These are phyloP conservation scores for Atherinomorus stipes DNA, from an alignment of 2,113 vertebrate genomes.

Conservation along the genomic window DNA sequence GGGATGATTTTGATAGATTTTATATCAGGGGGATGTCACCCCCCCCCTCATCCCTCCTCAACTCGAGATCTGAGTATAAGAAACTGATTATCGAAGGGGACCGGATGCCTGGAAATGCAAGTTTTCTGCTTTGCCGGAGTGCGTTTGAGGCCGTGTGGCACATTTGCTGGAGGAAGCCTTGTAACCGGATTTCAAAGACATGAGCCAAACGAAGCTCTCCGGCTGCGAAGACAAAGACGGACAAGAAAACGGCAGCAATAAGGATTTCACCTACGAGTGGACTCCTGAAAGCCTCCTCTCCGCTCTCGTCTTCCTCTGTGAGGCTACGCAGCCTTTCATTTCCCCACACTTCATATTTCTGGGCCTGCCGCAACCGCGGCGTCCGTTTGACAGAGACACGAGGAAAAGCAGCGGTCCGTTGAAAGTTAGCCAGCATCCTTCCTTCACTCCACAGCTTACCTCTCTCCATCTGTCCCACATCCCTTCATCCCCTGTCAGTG, in stretches of 20 bases:
- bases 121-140: slow-evolving; percentile 7
- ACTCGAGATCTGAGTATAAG: no score
- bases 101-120: slow-evolving; percentile 18
- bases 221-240: slow-evolving; percentile 1
- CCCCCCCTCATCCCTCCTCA: no score
- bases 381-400: slow-evolving; percentile 23
- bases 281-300: slow-evolving; percentile 2
- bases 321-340: background rate
- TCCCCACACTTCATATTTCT: slow-evolving; percentile 28
- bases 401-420: slow-evolving; percentile 20
- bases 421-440: slow-evolving; percentile 37
- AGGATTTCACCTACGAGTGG: slow-evolving; percentile 28
- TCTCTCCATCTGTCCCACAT: slow-evolving; percentile 59
- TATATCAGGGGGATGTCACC: no score
- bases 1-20: no score
- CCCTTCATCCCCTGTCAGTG: slow-evolving; percentile 56
- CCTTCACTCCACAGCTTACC: slow-evolving; percentile 6
- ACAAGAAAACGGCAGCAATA: background rate
- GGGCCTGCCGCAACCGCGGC: background rate
- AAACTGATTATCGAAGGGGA: slow-evolving; percentile 18
- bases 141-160: slow-evolving; percentile 20
- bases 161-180: slow-evolving; percentile 22
- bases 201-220: slow-evolving; percentile 13
- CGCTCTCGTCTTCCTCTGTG: background rate
- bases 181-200: slow-evolving; percentile 41